Evolutionary conservation across 2,797 vertebrate species (phyloP), one percentile per base, ranked within the genome.

Genomic region (Peromyscus aztecus): DNA sequence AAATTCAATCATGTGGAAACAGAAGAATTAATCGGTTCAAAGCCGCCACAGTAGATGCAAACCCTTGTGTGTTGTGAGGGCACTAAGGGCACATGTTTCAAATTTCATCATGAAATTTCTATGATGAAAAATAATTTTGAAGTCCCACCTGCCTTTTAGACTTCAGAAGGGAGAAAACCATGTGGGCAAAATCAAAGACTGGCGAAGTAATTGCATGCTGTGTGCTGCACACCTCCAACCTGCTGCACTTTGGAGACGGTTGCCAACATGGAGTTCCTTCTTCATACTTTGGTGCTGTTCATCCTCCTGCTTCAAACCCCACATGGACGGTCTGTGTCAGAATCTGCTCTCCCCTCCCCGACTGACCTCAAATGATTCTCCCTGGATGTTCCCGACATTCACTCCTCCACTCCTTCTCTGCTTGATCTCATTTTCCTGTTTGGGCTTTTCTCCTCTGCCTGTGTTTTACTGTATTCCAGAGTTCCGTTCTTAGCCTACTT

Each of bases 1-100:
- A 92, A 61, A 96, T 90, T 59, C 83, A 96, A 82, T 93, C 57
- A 55, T 93, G 94, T 95, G 46, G 29, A 95, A 92, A 83, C 52
- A 86, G 93, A 87, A 91, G 10, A 94, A 75, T 90, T 89, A 92
- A 84, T 83, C 89, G 94, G 34, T 61, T 37, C 27, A 24, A 2
- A 55, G 67, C 57, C 40, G 34, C 65, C 31, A 81, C 76, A 43
- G 88, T 89, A 90, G 90, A 95, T 96, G 40, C 90, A 95, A 96
- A 83, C 27, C 61, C 40, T 55, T 69, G 52, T 73, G 55, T 95
- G 57, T 52, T 87, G 3, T 75, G 34, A 55, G 6, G 27, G 37
- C 59, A 83, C 78, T 92, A 46, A 29, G 29, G 81, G 75, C 82
- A 67, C 49, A 67, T 52, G 1, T 76, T 92, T 94, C 21, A 7